Percentiles rank a stretch among this genome's conserved stretches.
These are phyloP conservation scores for Thamnaconus septentrionalis DNA, from an alignment of 2,113 vertebrate species.

Conservation along the genomic window DNA sequence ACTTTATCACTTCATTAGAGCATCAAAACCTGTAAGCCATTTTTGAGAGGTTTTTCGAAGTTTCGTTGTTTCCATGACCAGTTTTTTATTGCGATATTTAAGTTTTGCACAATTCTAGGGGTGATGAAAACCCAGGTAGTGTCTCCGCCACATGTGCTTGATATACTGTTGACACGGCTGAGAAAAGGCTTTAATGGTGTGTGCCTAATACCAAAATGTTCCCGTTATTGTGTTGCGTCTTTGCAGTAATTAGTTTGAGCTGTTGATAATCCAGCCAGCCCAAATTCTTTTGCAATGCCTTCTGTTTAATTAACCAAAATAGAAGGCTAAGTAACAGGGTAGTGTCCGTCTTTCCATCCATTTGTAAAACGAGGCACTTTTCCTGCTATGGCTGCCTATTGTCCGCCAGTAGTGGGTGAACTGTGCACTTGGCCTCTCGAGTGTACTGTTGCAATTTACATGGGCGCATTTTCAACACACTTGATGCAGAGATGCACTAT, in stretches of 20 bases:
- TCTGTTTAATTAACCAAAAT: slow-evolving; percentile 64
- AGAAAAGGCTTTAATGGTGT: slow-evolving; percentile 62
- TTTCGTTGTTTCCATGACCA: no score
- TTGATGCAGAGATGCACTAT: no score
- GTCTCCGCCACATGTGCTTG: background rate
- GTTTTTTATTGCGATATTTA: no score
- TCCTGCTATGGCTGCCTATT: background rate
- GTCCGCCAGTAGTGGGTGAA: background rate
- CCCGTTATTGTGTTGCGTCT: slow-evolving; percentile 66
- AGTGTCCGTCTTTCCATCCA: slow-evolving; percentile 17
- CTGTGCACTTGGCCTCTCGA: background rate
- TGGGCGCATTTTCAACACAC: no score
- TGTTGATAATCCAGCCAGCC: slow-evolving; percentile 59
- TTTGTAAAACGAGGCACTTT: slow-evolving; percentile 13
- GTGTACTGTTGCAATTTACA: no score
- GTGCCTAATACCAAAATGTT: slow-evolving; percentile 64
- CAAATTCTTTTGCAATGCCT: slow-evolving; percentile 54
- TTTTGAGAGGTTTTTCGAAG: no score
- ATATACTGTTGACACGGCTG: slow-evolving; percentile 27
- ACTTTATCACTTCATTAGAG: background rate
- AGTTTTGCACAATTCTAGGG: no score
- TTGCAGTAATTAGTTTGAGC: slow-evolving; percentile 71
- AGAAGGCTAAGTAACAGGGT: slow-evolving; percentile 58
- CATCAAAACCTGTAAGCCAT: background rate
- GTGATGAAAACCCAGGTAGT: no score